phyloP scores from a whole-genome alignment of 2,888 invertebrate genomes.

The Abrostola triplasia region DNA sequence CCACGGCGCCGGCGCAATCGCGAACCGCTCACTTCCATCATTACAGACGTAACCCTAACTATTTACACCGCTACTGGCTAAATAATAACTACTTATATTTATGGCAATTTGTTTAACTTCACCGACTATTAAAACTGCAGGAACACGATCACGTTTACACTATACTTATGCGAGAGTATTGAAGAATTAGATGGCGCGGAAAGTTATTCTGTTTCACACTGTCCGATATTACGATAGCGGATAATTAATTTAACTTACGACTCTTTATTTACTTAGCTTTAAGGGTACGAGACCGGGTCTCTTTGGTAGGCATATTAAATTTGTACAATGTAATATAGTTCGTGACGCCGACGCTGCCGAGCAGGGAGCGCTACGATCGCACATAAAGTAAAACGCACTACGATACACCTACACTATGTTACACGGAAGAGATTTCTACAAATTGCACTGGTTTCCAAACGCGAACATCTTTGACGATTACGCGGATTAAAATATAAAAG shows the following conservation, averaged over 20 bases:
- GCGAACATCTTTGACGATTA: slow-evolving; percentile 85
- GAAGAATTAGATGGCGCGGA: slow-evolving; percentile 86
- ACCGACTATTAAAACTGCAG: slow-evolving; percentile 88
- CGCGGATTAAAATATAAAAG: slow-evolving; percentile 83
- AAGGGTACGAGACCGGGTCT: slow-evolving; percentile 89
- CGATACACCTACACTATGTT: slow-evolving; percentile 86
- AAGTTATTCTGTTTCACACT: slow-evolving; percentile 79
- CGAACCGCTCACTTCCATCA: slow-evolving; percentile 81
- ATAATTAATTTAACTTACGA: slow-evolving; percentile 84
- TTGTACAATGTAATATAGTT: slow-evolving; percentile 88
- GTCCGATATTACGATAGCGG: slow-evolving; percentile 77
- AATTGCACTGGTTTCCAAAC: slow-evolving; percentile 88
- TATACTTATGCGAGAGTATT: slow-evolving; percentile 88
- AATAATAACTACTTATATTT: slow-evolving; percentile 88
- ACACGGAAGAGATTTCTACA: slow-evolving; percentile 88
- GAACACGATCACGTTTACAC: slow-evolving; percentile 88
- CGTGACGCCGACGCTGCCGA: slow-evolving; percentile 76
- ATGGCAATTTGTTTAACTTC: slow-evolving; percentile 89
- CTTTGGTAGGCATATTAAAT: slow-evolving; percentile 89
- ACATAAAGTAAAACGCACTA: slow-evolving; percentile 81
- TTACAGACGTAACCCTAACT: slow-evolving; percentile 80
- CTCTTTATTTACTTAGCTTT: slow-evolving; percentile 86
- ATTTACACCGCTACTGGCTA: slow-evolving; percentile 86
- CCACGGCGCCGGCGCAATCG: slow-evolving; percentile 82
- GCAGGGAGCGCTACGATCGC: slow-evolving; percentile 74